Conservation (phyloP, 2,797 vertebrate species). For the Danio tinwini region DNA sequence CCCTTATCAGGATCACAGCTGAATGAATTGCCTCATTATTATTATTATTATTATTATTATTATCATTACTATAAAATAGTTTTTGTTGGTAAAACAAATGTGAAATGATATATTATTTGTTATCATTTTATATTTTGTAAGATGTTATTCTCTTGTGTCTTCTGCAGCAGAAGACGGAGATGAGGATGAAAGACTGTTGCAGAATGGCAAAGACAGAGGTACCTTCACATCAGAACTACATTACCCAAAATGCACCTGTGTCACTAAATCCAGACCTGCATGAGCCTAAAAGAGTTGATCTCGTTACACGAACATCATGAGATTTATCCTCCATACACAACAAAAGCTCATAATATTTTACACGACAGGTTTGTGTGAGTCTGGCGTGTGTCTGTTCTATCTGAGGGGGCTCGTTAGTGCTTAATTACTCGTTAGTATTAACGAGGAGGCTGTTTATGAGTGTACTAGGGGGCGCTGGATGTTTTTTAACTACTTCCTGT, state of each 20-base stretch:
- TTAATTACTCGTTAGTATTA: constrained; percentile 61
- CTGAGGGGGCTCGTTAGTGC: constrained; percentile 40
- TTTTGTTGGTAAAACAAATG: too few species aligned
- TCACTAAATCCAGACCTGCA: background rate
- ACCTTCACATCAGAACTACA: constrained; percentile 46
- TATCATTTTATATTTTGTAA: too few species aligned
- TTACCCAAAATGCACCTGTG: constrained; percentile 36
- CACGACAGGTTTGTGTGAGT: background rate
- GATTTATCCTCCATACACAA: constrained; percentile 19
- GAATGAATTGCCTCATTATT: too few species aligned
- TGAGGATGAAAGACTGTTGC: constrained; percentile 85
- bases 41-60: too few species aligned
- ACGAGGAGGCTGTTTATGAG: constrained; percentile 56
- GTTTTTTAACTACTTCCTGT: constrained; percentile 56
- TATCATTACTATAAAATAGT: too few species aligned
- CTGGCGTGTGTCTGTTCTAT: constrained; percentile 36
- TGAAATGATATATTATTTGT: too few species aligned
- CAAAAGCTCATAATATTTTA: constrained; percentile 50
- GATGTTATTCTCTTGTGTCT: background rate
- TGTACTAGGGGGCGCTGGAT: background rate
- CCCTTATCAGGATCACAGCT: too few species aligned
- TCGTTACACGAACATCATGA: background rate
- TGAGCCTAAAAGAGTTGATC: background rate
- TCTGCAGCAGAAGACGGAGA: constrained; percentile 80
- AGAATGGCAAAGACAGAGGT: constrained; percentile 92